Conservation (phyloP, 2,888 invertebrate genomes). For the Diachrysia chrysitis region DNA sequence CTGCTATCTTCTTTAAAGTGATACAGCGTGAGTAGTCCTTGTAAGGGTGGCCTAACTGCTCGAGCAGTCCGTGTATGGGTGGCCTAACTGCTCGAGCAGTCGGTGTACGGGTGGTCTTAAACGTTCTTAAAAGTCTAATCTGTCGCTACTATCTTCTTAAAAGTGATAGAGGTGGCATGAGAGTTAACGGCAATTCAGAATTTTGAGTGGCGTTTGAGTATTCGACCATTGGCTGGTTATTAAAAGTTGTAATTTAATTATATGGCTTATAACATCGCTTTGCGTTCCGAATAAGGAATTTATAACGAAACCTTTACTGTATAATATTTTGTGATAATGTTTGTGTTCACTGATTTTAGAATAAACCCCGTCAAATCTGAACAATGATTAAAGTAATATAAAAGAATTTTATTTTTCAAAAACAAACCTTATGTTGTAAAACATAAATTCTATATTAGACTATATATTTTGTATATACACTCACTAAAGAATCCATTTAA, state of each 20-base stretch:
- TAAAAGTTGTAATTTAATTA: background rate
- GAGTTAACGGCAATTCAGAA: background rate
- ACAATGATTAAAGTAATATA: background rate
- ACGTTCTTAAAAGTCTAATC: background rate
- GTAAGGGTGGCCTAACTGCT: too few species aligned
- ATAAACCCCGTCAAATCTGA: conserved; percentile 15
- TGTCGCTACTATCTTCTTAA: conserved; percentile 2
- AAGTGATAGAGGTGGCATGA: background rate
- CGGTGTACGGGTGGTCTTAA: background rate
- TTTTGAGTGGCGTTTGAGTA: background rate
- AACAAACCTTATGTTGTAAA: background rate
- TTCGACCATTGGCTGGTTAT: background rate
- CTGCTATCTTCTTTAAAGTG: too few species aligned
- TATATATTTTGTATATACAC: conserved; percentile 18
- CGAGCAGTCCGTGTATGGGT: too few species aligned
- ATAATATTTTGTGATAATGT: conserved; percentile 39
- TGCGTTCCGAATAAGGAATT: background rate
- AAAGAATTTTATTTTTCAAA: conserved; percentile 2
- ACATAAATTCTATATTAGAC: conserved; percentile 1
- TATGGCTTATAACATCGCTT: background rate
- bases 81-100: too few species aligned
- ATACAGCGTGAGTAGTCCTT: too few species aligned
- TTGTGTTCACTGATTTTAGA: conserved; percentile 42
- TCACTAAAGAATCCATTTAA: conserved; percentile 23
- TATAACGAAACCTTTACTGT: background rate